Evolutionary conservation across 2,797 vertebrate species (phyloP).

Genomic region (Heliangelus exortis): DNA sequence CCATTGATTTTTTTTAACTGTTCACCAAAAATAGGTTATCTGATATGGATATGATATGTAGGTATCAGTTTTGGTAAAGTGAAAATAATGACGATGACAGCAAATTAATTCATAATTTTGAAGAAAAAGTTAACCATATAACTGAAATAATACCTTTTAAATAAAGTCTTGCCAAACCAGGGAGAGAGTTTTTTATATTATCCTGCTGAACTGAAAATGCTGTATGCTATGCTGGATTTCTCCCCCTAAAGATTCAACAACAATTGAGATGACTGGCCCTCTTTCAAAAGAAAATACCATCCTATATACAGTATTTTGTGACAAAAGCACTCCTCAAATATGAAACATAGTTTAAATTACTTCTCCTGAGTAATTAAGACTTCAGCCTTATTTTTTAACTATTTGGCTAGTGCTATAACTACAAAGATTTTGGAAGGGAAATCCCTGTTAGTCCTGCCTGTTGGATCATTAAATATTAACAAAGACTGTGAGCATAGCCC

Average conservation of each 20-base stretch:
- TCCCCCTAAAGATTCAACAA: neutral
- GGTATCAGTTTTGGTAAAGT: neutral
- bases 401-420: neutral
- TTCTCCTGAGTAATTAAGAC: neutral
- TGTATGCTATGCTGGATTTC: neutral
- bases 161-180: neutral
- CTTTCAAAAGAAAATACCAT: neutral
- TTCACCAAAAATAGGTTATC: neutral
- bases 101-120: neutral
- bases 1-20: neutral
- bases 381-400: neutral
- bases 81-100: neutral
- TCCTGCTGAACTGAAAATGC: neutral
- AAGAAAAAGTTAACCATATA: neutral
- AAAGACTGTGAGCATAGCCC: neutral
- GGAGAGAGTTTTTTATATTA: neutral
- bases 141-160: neutral
- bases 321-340: neutral
- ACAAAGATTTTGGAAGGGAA: neutral
- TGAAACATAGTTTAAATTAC: neutral
- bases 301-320: neutral
- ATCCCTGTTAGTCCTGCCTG: neutral
- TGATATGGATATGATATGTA: neutral
- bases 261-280: neutral
- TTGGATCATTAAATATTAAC: slow-evolving; percentile 29